Evolutionary conservation across 2,113 vertebrate genomes (phyloP), one percentile per base, ranked within the genome.

Genomic region (Podarcis muralis): DNA sequence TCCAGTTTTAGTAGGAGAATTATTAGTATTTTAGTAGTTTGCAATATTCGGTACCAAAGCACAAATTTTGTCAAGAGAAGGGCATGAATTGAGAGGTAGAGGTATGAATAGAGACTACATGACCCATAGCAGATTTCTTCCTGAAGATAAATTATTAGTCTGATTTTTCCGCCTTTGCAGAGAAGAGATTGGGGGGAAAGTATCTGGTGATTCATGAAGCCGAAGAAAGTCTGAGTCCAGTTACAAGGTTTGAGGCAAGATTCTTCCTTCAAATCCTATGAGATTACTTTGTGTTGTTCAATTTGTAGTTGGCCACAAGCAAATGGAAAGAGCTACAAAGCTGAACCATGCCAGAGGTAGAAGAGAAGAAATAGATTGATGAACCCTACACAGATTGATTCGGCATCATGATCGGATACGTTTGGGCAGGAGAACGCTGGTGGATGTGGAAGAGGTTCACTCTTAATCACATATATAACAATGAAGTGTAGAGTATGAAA

Each of bases 191-290:
- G n/a, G 20, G 32, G 43, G 48, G 13, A 62, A 20, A 37, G 35
- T 65, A n/a, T 82, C 69, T 25, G 57, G 15, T 82, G 79, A 82
- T 88, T 81, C 79, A 87, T 43, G 27, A 74, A 32, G 27, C 79
- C 75, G 57, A 88, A 75, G 18, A 75, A 30, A 81, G 32, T 57
- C 78, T 74, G 27, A 20, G 6, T 59, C 86, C 5, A 20, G 2
- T 87, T 72, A 81, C 37, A 48, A 37, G 37, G 32, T 43, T 75
- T 82, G 59, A 66, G 69, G 87, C 53, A 76, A 65, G 20, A 65
- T 74, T 35, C 15, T 35, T 62, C 25, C 53, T 74, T 62, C 69
- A 74, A 88, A 75, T 65, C 35, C 57, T 65, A 40, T 30, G 30
- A 48, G n/a, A 72, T 87, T 59, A 30, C n/a, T 65, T 32, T 62